A percentile compares a stretch with the other conserved stretches of the same genome.
These are phyloP conservation scores for Triops longicaudatus DNA, from an alignment of 1,140 invertebrate species.

Conservation along the genomic window DNA sequence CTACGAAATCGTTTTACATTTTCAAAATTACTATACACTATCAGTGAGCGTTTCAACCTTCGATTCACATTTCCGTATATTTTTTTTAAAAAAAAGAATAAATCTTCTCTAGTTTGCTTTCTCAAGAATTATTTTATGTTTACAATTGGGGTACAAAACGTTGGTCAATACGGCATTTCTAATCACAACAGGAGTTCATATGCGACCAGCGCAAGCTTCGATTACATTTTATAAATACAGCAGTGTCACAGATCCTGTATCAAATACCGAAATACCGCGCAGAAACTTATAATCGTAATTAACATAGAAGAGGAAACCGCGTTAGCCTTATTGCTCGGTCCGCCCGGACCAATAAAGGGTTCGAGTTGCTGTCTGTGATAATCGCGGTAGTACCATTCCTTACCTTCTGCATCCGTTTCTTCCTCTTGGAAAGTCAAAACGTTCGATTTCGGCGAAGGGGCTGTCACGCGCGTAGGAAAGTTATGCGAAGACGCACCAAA, in stretches of 20 bases:
- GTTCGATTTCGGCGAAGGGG: not conserved
- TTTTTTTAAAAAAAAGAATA: no score
- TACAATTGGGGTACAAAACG: not conserved
- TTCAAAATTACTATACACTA: no score
- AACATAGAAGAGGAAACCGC: not conserved
- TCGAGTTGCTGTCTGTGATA: slow-evolving; percentile 62
- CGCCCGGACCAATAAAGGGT: slow-evolving; percentile 50
- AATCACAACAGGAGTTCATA: not conserved
- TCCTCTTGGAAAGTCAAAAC: not conserved
- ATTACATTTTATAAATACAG: not conserved
- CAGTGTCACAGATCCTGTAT: not conserved
- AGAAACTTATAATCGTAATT: not conserved
- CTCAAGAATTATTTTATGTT: not conserved
- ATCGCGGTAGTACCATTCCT: slow-evolving; percentile 67
- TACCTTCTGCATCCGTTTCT: not conserved
- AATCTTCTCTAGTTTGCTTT: no score
- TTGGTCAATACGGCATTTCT: not conserved
- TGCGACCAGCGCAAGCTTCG: not conserved
- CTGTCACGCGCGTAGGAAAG: not conserved
- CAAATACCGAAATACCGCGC: not conserved
- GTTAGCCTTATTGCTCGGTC: not conserved
- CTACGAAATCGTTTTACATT: no score
- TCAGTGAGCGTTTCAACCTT: no score
- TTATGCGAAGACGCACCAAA: not conserved
- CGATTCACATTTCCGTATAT: no score